Evolutionary conservation across 2,888 invertebrate genomes (phyloP).

Genomic region (Zygaena filipendulae): DNA sequence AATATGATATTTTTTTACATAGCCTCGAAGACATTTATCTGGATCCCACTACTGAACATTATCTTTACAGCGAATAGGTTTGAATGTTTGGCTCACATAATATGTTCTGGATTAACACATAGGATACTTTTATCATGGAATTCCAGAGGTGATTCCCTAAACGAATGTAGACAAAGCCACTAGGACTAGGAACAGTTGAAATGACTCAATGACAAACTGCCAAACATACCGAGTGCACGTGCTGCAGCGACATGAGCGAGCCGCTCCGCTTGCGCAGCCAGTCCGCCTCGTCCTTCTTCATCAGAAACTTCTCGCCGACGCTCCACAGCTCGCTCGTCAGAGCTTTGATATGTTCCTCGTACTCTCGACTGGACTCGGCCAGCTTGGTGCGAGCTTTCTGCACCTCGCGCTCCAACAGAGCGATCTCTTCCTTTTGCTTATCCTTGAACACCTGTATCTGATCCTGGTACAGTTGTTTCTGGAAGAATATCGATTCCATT

Average conservation of each 20-base stretch:
- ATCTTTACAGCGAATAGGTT: no score
- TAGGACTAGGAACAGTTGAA: no score
- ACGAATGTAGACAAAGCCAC: no score
- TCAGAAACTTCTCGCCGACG: constrained; percentile 69
- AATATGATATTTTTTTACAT: no score
- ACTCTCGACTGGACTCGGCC: constrained; percentile 36
- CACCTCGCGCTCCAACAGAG: constrained; percentile 50
- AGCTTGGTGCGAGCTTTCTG: constrained; percentile 63
- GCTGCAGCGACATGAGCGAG: constrained; percentile 55
- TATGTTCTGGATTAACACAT: no score
- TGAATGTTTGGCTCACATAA: no score
- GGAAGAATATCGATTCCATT: no score
- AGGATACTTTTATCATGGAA: no score
- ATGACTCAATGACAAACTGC: no score
- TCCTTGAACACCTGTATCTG: constrained; percentile 64
- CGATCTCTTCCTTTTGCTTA: constrained; percentile 65
- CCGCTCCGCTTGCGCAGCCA: constrained; percentile 46
- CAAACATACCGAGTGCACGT: constrained; percentile 48
- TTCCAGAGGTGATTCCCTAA: no score
- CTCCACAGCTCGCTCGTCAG: constrained; percentile 70
- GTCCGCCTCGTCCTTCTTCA: constrained; percentile 67
- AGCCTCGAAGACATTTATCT: no score
- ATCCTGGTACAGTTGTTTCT: constrained; percentile 72
- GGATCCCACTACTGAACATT: no score
- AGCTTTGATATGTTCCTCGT: constrained; percentile 46